Evolutionary conservation across 1,140 invertebrate genomes (phyloP).

Genomic region (Helicoverpa zea): DNA sequence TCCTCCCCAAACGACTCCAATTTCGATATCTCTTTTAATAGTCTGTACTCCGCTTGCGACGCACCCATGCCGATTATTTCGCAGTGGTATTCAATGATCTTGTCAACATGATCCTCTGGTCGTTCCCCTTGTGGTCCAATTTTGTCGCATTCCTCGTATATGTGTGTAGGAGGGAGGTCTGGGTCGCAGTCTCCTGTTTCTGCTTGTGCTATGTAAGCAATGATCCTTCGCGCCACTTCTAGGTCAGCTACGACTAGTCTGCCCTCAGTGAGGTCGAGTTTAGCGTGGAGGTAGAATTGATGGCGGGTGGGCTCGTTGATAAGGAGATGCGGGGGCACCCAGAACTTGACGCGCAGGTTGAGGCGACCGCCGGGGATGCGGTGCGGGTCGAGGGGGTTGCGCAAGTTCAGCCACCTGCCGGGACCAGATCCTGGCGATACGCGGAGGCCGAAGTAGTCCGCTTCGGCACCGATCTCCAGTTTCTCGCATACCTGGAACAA

Average conservation of each 20-base stretch:
- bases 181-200: conserved; percentile 91
- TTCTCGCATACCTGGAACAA: conserved; percentile 92
- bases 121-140: conserved; percentile 88
- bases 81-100: conserved; percentile 89
- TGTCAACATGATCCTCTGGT: conserved; percentile 88
- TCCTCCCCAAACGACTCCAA: conserved; percentile 94
- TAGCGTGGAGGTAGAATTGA: conserved; percentile 94
- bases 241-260: conserved; percentile 90
- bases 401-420: conserved; percentile 94
- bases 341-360: conserved; percentile 93
- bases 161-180: conserved; percentile 86
- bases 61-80: conserved; percentile 82
- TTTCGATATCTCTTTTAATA: conserved; percentile 93
- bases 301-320: conserved; percentile 94
- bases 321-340: conserved; percentile 95
- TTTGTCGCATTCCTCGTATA: conserved; percentile 89
- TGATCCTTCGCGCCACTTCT: conserved; percentile 90
- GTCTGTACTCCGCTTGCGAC: conserved; percentile 91
- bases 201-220: conserved; percentile 92
- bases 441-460: conserved; percentile 94
- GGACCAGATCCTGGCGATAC: conserved; percentile 90
- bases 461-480: conserved; percentile 93
- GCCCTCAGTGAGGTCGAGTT: conserved; percentile 91
- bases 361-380: conserved; percentile 87
- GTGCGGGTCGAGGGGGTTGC: conserved; percentile 93